Evolutionary conservation across 2,113 vertebrate genomes (phyloP), one percentile per base, ranked within the genome.

Genomic region (Glaucidium brasilianum): DNA sequence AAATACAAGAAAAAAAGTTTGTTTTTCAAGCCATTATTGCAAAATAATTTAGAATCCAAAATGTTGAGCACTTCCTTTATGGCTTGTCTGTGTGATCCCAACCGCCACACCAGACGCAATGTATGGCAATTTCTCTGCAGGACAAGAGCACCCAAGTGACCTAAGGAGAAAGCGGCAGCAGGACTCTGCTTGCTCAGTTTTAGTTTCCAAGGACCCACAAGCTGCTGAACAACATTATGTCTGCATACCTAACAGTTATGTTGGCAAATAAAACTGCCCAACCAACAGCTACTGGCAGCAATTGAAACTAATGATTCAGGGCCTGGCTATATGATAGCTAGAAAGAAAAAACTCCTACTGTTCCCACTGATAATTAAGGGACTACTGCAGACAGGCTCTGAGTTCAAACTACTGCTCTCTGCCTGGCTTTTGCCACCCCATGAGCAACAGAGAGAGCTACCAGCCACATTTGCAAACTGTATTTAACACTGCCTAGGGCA

Each of bases 101-200:
- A 30, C 7, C 22, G 9, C 21, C 8, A 18, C 27, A 5, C 25
- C 18, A 5, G 1, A 1, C 1, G 0, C 5, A 10, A n/a, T 0
- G 5, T 9, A 85, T 7, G 49, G 68, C 35, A 45, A 76, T 16
- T 47, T n/a, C 62, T 84, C 53, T 59, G 58, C 69, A 35, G 77
- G 71, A 68, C 34, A 29, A 6, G 37, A 69, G 83, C 56, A 68
- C n/a, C 15, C 5, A 0, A 50, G 56, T 60, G 83, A 89, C 49
- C 77, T 64, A 67, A 1, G 20, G 11, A 85, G 37, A 82, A 78
- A 35, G 55, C 0, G 0, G 39, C n/a, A 88, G 77, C 55, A 32
- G 45, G 45, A 69, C n/a, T 64, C 53, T 15, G 9, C 80, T 78
- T 64, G 21, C 75, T 67, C 0, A 0, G 30, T 47, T 89, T 87